Evolutionary conservation across 2,888 invertebrate genomes (phyloP).

Genomic region (Steromphala cineraria): DNA sequence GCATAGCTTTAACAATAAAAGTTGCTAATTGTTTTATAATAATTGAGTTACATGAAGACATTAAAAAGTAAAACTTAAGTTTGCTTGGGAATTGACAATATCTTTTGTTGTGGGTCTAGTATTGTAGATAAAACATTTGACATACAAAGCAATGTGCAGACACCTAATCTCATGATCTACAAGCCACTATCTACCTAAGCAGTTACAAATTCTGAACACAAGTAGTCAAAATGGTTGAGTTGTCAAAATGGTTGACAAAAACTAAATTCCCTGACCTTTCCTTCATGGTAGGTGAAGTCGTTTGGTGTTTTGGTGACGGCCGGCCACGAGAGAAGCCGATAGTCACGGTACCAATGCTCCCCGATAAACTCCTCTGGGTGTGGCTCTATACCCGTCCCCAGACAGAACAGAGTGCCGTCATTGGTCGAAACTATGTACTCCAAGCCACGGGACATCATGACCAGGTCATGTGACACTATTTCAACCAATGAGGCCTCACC

Average conservation of each 20-base stretch:
- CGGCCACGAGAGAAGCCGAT: constrained; percentile 29
- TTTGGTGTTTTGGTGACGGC: constrained; percentile 53
- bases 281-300: constrained; percentile 53
- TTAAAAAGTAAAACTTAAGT: no score
- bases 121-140: no score
- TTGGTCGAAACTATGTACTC: constrained; percentile 68
- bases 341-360: constrained; percentile 9
- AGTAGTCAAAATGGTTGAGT: background rate
- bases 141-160: no score
- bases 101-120: no score
- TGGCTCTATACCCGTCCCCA: constrained; percentile 54
- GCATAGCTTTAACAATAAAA: no score
- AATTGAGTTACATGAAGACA: no score
- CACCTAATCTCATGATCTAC: no score
- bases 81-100: no score
- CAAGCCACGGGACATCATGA: constrained; percentile 56
- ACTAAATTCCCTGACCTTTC: constrained; percentile 44
- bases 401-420: constrained; percentile 70
- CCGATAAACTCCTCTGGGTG: constrained; percentile 28
- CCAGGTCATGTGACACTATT: constrained; percentile 65
- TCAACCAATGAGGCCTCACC: constrained; percentile 70
- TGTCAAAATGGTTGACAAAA: background rate
- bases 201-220: no score
- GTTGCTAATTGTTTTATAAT: no score
- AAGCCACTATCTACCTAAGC: no score